Percentiles rank a stretch among this genome's conserved stretches.
Evolutionary conservation across 1,140 invertebrate species (phyloP).

Genomic region (Apolygus lucorum): DNA sequence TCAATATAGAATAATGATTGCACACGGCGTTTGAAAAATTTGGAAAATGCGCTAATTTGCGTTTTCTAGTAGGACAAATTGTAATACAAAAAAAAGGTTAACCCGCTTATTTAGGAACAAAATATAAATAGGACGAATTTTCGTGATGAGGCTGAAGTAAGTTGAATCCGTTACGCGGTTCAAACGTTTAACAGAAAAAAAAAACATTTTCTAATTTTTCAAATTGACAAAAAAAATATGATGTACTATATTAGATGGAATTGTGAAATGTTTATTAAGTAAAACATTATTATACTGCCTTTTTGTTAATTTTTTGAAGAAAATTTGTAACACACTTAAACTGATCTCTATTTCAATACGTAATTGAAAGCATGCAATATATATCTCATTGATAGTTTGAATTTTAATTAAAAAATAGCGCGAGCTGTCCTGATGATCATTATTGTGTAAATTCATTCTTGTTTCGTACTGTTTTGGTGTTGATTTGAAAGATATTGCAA

Average conservation of each 20-base stretch:
- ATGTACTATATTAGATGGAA: conserved; percentile 9
- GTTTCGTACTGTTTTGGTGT: too few relatives aligned
- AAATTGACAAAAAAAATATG: conserved; percentile 6
- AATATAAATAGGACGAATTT: conserved; percentile 3
- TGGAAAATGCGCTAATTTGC: not conserved
- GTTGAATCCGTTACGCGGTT: not conserved
- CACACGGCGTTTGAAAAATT: not conserved
- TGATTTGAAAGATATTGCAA: too few relatives aligned
- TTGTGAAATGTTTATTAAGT: not conserved
- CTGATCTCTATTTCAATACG: conserved; percentile 14
- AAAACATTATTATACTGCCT: conserved; percentile 14
- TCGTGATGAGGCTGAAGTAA: conserved; percentile 11
- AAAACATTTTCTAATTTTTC: conserved; percentile 16
- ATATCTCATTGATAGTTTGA: not conserved
- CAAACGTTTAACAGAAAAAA: not conserved
- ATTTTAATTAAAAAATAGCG: not conserved
- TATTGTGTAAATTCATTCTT: too few relatives aligned
- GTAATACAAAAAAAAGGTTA: not conserved
- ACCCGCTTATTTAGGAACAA: conserved; percentile 7
- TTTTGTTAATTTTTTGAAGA: conserved; percentile 2
- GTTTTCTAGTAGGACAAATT: not conserved
- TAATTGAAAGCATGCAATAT: not conserved
- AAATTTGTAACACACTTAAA: not conserved
- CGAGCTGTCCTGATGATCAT: not conserved
- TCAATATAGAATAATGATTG: not conserved